phyloP scores from a whole-genome alignment of 2,888 invertebrate genomes.

The Yponomeuta evonymella region DNA sequence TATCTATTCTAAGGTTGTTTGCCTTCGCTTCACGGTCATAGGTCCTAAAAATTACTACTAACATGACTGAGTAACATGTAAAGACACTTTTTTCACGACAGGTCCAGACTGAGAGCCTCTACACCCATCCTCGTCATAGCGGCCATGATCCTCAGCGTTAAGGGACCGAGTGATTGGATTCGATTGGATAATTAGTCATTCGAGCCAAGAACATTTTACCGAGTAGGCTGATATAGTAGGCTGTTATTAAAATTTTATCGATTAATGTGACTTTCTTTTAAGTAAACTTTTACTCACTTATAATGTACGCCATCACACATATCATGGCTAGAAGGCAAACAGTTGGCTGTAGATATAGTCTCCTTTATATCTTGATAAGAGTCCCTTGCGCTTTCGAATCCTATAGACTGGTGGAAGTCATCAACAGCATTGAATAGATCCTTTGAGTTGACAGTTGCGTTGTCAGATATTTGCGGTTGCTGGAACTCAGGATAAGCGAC shows the following conservation, averaged over 20 bases:
- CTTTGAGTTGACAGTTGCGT: constrained; percentile 52
- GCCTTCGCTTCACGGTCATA: too few relatives aligned
- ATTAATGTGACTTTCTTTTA: background rate
- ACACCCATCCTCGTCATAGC: too few relatives aligned
- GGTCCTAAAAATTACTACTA: too few relatives aligned
- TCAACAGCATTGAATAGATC: constrained; percentile 78
- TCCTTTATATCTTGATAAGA: constrained; percentile 78
- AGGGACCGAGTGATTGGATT: too few relatives aligned
- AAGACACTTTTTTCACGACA: too few relatives aligned
- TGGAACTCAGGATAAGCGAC: constrained; percentile 67
- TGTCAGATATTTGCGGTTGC: constrained; percentile 65
- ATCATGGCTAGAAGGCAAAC: constrained; percentile 83
- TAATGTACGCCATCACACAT: constrained; percentile 80
- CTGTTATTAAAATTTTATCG: background rate
- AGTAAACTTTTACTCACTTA: constrained; percentile 55
- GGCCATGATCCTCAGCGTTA: too few relatives aligned
- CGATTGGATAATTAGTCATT: too few relatives aligned
- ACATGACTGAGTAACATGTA: too few relatives aligned
- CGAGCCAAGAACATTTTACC: too few relatives aligned
- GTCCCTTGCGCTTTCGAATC: constrained; percentile 76
- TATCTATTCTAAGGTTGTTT: too few relatives aligned
- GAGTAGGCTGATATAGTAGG: too few relatives aligned
- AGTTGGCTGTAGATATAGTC: constrained; percentile 76
- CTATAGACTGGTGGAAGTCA: constrained; percentile 77
- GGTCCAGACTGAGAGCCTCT: too few relatives aligned